A percentile compares a stretch with the other conserved stretches of the same genome.
phyloP scores from a whole-genome alignment of 2,797 vertebrate genomes.

The Sebastes hubbsi region DNA sequence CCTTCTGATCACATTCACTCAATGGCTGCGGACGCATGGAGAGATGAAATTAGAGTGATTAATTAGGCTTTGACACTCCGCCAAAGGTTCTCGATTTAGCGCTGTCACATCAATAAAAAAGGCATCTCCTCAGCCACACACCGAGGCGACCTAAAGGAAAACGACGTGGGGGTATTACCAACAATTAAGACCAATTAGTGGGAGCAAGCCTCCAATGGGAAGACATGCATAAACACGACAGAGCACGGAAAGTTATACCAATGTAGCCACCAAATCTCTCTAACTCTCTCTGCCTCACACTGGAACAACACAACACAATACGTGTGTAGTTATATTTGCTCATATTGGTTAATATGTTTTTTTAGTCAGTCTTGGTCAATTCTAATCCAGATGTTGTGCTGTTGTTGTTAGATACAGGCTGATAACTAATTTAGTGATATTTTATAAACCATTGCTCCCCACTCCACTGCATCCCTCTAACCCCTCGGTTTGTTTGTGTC shows the following conservation, averaged over 20 bases:
- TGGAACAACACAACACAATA: not conserved
- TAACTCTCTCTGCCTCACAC: not conserved
- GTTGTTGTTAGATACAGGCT: not conserved
- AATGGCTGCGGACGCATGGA: conserved; percentile 70
- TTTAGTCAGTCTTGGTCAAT: not conserved
- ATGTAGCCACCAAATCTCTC: not conserved
- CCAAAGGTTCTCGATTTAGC: conserved; percentile 86
- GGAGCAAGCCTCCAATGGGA: conserved; percentile 59
- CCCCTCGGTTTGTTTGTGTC: too few relatives aligned
- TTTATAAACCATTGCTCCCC: not conserved
- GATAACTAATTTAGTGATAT: not conserved
- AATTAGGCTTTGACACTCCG: conserved; percentile 82
- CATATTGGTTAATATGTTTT: not conserved
- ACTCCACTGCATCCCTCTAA: too few relatives aligned
- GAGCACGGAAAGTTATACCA: conserved; percentile 28
- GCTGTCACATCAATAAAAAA: conserved; percentile 86
- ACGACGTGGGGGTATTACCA: conserved; percentile 78
- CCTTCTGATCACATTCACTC: conserved; percentile 79
- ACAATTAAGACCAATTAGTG: conserved; percentile 87
- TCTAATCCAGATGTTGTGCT: not conserved
- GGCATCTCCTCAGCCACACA: conserved; percentile 72
- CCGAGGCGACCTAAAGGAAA: conserved; percentile 76
- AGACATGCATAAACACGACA: conserved; percentile 61
- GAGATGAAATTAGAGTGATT: conserved; percentile 85
- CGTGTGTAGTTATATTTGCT: not conserved